Evolutionary conservation across 2,113 vertebrate genomes (phyloP).

Genomic region (Caretta caretta): DNA sequence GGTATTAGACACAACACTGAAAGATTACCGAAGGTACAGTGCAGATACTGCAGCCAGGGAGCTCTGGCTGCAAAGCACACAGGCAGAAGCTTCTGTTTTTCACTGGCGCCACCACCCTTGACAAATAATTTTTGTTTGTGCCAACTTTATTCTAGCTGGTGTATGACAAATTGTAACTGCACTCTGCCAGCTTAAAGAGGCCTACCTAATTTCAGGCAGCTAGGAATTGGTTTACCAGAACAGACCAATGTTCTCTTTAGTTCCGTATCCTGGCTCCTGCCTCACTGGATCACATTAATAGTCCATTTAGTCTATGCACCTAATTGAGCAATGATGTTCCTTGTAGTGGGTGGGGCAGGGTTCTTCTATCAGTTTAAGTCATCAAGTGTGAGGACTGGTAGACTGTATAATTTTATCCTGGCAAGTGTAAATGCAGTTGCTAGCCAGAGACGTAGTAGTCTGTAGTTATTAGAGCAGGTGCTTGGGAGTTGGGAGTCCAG

Average conservation of each 20-base stretch:
- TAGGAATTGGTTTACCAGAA: neutral
- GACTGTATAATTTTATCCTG: neutral
- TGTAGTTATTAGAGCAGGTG: rapidly evolving
- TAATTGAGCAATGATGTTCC: rapidly evolving
- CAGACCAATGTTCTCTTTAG: neutral
- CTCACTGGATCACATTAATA: neutral
- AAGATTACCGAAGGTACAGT: neutral
- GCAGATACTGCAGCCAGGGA: rapidly evolving
- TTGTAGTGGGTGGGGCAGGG: neutral
- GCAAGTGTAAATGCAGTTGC: neutral
- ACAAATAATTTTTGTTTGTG: neutral
- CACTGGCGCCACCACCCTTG: neutral
- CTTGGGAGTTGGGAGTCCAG: no score
- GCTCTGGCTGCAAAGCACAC: neutral
- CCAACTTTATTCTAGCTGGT: neutral
- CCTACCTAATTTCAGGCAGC: rapidly evolving
- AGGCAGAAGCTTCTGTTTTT: neutral
- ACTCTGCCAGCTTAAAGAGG: neutral
- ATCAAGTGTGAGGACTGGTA: rapidly evolving
- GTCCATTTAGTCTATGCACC: neutral
- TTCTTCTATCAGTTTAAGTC: neutral
- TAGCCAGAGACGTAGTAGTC: rapidly evolving
- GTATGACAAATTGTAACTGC: neutral
- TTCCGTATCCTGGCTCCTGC: neutral
- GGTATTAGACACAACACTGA: neutral